Evolutionary conservation across 2,113 vertebrate genomes (phyloP).

Genomic region (Apteryx owenii): DNA sequence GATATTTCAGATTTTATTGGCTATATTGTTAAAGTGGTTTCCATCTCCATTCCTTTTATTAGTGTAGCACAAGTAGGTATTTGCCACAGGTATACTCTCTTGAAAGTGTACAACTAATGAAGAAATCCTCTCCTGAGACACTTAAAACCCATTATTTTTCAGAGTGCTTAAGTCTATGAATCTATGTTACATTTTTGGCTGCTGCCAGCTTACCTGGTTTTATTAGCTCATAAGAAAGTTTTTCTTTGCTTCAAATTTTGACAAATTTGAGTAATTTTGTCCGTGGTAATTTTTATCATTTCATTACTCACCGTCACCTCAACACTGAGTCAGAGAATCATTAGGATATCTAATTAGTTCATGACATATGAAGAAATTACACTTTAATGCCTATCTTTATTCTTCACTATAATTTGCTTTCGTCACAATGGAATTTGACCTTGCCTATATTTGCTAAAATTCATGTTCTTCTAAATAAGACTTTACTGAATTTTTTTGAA

Average conservation of each 20-base stretch:
- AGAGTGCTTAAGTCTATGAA: not conserved
- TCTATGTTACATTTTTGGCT: not conserved
- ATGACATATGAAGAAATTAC: constrained; percentile 1
- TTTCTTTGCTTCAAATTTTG: constrained; percentile 2
- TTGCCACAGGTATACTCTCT: not conserved
- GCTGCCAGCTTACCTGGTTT: not conserved
- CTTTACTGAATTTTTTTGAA: not conserved
- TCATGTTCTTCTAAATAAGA: not conserved
- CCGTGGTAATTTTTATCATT: constrained; percentile 25
- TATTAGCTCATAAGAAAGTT: not conserved
- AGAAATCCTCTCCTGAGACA: not conserved
- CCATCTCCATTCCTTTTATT: not conserved
- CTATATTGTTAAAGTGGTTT: not conserved
- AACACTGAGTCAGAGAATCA: constrained; percentile 8
- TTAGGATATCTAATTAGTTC: constrained; percentile 33
- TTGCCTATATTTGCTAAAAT: not conserved
- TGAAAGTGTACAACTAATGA: not conserved
- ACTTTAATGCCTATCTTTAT: not conserved
- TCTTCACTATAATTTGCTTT: constrained; percentile 3
- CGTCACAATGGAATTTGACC: not conserved
- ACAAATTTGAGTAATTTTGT: constrained; percentile 10
- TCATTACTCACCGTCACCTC: constrained; percentile 22
- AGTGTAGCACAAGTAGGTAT: not conserved
- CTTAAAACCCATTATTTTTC: not conserved
- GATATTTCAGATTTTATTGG: not conserved